These are phyloP conservation scores for Bradypodion ventrale DNA, from an alignment of 2,797 vertebrate genomes.

Conservation along the genomic window DNA sequence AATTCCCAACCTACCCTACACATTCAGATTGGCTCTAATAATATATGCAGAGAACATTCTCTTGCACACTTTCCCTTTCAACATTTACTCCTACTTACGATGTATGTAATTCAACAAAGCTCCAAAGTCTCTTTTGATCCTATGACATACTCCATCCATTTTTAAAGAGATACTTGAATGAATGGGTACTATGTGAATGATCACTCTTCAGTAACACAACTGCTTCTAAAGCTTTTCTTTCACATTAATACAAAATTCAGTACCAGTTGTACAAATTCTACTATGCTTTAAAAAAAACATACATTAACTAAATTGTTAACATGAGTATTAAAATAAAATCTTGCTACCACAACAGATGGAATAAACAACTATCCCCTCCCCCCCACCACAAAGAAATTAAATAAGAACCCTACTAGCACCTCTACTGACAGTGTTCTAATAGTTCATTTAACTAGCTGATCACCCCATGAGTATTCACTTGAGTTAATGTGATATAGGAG, in stretches of 20 bases:
- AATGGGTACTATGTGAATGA: background rate
- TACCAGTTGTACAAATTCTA: conserved; percentile 6
- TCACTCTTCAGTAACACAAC: background rate
- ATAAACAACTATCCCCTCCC: conserved; percentile 24
- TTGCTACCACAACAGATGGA: conserved; percentile 29
- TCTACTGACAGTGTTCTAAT: conserved; percentile 36
- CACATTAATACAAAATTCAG: conserved; percentile 17
- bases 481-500: background rate
- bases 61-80: conserved; percentile 23
- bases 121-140: background rate
- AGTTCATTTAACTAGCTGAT: conserved; percentile 15
- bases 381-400: conserved; percentile 27
- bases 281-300: background rate
- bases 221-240: conserved; percentile 24
- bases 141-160: background rate
- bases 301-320: conserved; percentile 16
- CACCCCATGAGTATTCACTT: background rate
- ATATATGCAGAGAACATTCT: background rate
- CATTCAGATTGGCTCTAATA: conserved; percentile 21
- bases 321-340: conserved; percentile 28
- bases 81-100: background rate
- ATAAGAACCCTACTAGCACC: conserved; percentile 28
- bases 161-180: background rate
- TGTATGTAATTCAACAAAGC: background rate
- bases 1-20: conserved; percentile 4